A percentile compares a stretch with the other conserved stretches of the same genome.
Evolutionary conservation across 2,888 invertebrate genomes (phyloP).

Genomic region (Diaperis boleti): DNA sequence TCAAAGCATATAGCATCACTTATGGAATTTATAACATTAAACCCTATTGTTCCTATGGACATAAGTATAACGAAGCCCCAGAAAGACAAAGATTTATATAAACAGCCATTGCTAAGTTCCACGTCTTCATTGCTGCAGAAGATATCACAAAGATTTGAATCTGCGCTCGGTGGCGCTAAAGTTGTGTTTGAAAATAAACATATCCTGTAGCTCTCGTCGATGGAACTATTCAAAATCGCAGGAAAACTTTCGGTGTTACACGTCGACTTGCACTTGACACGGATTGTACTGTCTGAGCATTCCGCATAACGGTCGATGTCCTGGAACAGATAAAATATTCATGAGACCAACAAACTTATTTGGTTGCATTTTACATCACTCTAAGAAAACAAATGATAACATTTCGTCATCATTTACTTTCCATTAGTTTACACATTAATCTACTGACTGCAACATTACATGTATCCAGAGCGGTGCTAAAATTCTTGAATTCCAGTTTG

Average conservation of each 20-base stretch:
- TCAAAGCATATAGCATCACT: constrained; percentile 94
- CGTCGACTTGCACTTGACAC: constrained; percentile 25
- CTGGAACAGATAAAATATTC: constrained; percentile 21
- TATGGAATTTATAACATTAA: constrained; percentile 87
- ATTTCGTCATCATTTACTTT: constrained; percentile 5
- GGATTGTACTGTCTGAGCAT: constrained; percentile 19
- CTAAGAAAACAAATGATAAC: not conserved
- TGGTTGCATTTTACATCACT: not conserved
- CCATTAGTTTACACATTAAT: constrained; percentile 17
- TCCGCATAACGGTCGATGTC: constrained; percentile 4
- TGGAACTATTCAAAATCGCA: constrained; percentile 29
- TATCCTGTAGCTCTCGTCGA: constrained; percentile 30
- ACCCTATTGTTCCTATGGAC: constrained; percentile 82
- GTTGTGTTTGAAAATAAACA: constrained; percentile 29
- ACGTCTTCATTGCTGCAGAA: constrained; percentile 54
- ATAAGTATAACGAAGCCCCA: constrained; percentile 81
- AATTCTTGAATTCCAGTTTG: constrained; percentile 48
- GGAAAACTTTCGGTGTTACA: constrained; percentile 31
- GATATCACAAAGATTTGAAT: constrained; percentile 10
- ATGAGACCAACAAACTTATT: not conserved
- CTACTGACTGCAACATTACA: constrained; percentile 64
- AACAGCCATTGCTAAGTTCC: constrained; percentile 56
- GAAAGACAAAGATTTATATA: constrained; percentile 75
- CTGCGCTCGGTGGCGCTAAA: not conserved
- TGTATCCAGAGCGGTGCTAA: constrained; percentile 55